Base-by-base conservation (phyloP, 2,113 vertebrate genomes). In the Clupea harengus region DNA sequence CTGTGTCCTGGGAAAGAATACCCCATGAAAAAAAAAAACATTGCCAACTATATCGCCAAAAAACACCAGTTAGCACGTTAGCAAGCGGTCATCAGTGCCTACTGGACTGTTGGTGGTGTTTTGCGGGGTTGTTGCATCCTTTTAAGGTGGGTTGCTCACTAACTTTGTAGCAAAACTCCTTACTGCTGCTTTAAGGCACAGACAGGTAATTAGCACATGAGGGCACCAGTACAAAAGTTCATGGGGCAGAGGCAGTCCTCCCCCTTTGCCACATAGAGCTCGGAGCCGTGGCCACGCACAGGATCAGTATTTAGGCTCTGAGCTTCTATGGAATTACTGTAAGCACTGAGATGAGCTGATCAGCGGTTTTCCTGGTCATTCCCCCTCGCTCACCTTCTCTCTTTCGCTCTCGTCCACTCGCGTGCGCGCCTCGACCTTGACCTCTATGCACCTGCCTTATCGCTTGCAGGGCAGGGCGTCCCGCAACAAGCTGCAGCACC, bases 311-410 rank as follows among this genome's bases (percentile, higher is more conserved):
- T 90, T 85, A 91, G 88, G 18, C 54, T 67, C 86, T 86, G 87
- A 92, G 89, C 88, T 81, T 85, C 45, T 49, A 82, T 84, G 81
- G 90, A 88, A 90, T 92, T 92, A 90, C 84, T 49, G 85, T 88
- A 88, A 88, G 89, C 87, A 86, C 86, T 47, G 83, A 92, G 87
- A 86, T 87, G 88, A 91, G 89, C 89, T 81, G 89, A 89, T 92
- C 90, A 87, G 90, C 84, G 13, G 45, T 72, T 86, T 67, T 54
- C 80, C 82, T 83, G 22, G 15, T 25, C 83, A 10, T 15, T 8
- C 54, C 22, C 83, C n/a, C 57, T 18, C 80, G 20, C 52, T 39
- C 45, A 20, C 47, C 20, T 32, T 49, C 72, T 39, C 72, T 5
- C 28, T 39, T 11, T 1, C 39, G 39, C 39, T 39, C 39, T 39